Percentiles rank a stretch among this genome's conserved stretches.
phyloP scores from a whole-genome alignment of 2,888 invertebrate species.

The Dryobota labecula region DNA sequence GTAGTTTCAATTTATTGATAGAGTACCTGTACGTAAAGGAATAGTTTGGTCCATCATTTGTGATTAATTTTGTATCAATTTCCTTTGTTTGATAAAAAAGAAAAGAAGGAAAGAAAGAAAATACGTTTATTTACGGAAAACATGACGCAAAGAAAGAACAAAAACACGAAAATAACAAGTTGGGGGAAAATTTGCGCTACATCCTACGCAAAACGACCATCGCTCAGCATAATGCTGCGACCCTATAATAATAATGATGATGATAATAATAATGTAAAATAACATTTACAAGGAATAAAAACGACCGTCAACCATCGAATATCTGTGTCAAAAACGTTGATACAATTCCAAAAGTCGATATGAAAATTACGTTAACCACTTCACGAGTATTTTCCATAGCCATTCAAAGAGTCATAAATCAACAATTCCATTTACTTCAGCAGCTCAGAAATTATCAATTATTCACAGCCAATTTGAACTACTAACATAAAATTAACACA shows the following conservation, averaged over 20 bases:
- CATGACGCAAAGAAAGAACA: no score
- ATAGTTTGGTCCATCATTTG: neutral
- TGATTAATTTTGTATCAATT: neutral
- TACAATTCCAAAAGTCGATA: neutral
- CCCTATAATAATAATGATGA: no score
- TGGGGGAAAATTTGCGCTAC: no score
- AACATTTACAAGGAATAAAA: neutral
- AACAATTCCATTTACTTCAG: neutral
- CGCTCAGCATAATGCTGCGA: no score
- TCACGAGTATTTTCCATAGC: neutral
- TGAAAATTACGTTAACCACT: neutral
- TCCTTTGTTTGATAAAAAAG: neutral
- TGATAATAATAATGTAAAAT: no score
- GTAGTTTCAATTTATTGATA: neutral
- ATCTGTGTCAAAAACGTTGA: neutral
- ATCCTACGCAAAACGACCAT: no score
- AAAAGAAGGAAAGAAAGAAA: no score
- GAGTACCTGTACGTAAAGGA: neutral
- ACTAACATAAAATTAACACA: slow-evolving; percentile 30
- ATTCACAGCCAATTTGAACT: slow-evolving; percentile 40
- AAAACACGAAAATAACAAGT: no score
- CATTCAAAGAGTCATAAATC: neutral
- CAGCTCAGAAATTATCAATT: slow-evolving; percentile 27
- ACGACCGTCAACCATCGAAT: neutral
- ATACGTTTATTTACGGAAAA: no score